These are phyloP conservation scores for Cynopterus brachyotis DNA, from an alignment of 2,113 vertebrate genomes.

Conservation along the genomic window DNA sequence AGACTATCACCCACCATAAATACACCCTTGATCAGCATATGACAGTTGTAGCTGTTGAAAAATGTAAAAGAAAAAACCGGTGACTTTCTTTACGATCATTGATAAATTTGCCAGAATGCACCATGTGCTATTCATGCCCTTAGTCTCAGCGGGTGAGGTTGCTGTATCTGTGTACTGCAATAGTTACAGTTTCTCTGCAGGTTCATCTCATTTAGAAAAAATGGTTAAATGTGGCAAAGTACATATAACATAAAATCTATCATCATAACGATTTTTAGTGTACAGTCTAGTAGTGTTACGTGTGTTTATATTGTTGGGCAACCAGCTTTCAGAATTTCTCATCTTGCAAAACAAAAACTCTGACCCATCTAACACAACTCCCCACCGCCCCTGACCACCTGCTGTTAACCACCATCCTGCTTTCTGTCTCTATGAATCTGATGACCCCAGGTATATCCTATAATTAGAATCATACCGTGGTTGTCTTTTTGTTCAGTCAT, in stretches of 20 bases:
- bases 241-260: not conserved
- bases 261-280: no score
- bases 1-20: not conserved
- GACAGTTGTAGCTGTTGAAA: not conserved
- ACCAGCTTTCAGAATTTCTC: not conserved
- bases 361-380: not conserved
- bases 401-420: not conserved
- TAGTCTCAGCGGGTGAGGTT: no score
- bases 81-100: not conserved
- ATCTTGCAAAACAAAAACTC: not conserved
- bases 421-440: not conserved
- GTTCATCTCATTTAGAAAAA: not conserved
- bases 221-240: not conserved
- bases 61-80: not conserved
- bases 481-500: not conserved
- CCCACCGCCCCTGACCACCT: no score
- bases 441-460: fast-evolving
- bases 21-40: no score
- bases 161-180: fast-evolving
- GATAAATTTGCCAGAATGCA: not conserved
- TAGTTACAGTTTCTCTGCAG: not conserved
- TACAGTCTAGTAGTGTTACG: not conserved
- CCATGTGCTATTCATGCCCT: no score
- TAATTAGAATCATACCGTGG: not conserved
- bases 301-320: not conserved